Base-by-base conservation (phyloP, 53 echinoderm and acorn worm genomes). In the Holothuria leucospilota region DNA sequence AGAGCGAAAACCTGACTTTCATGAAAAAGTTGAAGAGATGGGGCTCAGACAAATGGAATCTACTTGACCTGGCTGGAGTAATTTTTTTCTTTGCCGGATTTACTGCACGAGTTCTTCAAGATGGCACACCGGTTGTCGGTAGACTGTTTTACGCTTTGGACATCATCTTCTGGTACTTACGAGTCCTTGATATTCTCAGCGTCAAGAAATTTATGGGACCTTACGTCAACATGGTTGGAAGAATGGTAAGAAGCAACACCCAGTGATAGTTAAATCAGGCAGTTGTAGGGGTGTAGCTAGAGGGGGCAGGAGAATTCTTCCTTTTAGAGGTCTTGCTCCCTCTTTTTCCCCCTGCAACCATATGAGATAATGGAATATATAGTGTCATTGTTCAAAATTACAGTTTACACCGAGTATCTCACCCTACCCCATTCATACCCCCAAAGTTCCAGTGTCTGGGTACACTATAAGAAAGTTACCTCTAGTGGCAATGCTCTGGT, bases 171-270 rank as follows among this genome's bases (percentile, higher is more conserved):
- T 96, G 94, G 94, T 96, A 94, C 74, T 83, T 96, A 59, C 82
- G 97, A 15, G 62, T 96, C 21, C 86, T 96, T 15, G 94, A 96
- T 62, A 90, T 96, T 52, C 86, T 91, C 63, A 94, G 94, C 63
- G 94, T 96, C 25, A 90, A 93, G 74, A 91, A 91, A 16, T 42
- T 94, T 27, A 95, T 95, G 85, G 97, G 97, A 59, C 94, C 97
- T 2, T 93, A 93, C 27, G 93, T 95, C 29, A 96, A 94, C 51
- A 95, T 95, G 94, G 90, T 95, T 42, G 88, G 91, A 30, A 87
- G 71, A 60, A 96, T 96, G 97, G 97, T 96, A 73, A 85, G 95
- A 30, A 13, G 5, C 18, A 56, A 18, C 56, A 18, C 3, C 8
- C 18, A 56, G 4, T 56, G 56, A 56, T 56, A 56, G 56, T 56